These are phyloP conservation scores for Eupithecia subumbrata DNA, from an alignment of 2,888 invertebrate genomes.

Conservation along the genomic window DNA sequence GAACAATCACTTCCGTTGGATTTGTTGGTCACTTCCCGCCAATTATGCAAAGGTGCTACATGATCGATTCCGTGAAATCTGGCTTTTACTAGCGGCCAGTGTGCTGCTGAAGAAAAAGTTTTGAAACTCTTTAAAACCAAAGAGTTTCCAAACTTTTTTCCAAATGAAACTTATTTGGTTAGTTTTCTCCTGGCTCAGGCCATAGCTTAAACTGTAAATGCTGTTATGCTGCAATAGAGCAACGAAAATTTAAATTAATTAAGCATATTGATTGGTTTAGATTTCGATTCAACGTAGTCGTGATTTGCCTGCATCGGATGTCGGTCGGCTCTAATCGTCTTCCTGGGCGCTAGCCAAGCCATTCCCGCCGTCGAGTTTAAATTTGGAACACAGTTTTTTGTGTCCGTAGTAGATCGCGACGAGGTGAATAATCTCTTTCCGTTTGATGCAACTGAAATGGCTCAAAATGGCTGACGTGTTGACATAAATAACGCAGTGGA, in stretches of 20 bases:
- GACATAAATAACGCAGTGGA: slow-evolving; percentile 17
- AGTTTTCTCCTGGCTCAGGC: neutral
- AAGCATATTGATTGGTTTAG: slow-evolving; percentile 25
- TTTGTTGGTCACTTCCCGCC: slow-evolving; percentile 60
- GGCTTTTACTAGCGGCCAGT: neutral
- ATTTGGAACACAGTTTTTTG: slow-evolving; percentile 80
- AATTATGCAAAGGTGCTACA: slow-evolving; percentile 51
- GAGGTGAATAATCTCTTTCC: slow-evolving; percentile 81
- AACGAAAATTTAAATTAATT: neutral
- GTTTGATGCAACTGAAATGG: slow-evolving; percentile 47
- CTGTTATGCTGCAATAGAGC: neutral
- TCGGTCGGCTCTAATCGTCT: slow-evolving; percentile 63
- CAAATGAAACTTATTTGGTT: neutral
- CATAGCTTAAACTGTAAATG: neutral
- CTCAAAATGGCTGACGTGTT: slow-evolving; percentile 22
- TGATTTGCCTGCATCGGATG: slow-evolving; percentile 65
- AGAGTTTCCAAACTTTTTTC: neutral
- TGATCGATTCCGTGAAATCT: slow-evolving; percentile 51
- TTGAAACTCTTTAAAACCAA: no score
- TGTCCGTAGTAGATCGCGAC: slow-evolving; percentile 64
- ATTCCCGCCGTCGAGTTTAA: slow-evolving; percentile 78
- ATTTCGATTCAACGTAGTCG: slow-evolving; percentile 51
- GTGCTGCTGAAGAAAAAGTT: neutral
- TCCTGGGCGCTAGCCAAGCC: slow-evolving; percentile 79
- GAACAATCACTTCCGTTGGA: slow-evolving; percentile 68